Conservation (phyloP, 2,797 vertebrate species). For the Arrhamphus sclerolepis region DNA sequence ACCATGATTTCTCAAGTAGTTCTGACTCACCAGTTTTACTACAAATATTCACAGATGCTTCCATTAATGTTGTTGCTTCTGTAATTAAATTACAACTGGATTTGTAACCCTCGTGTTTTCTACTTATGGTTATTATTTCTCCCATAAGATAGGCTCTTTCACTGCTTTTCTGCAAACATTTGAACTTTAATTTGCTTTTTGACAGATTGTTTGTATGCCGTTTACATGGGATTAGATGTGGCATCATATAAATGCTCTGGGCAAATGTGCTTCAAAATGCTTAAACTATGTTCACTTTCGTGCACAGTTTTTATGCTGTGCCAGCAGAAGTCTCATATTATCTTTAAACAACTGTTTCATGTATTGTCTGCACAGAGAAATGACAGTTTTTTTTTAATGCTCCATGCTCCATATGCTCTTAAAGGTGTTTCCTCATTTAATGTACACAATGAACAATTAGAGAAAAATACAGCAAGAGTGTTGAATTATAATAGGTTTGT, state of each 20-base stretch:
- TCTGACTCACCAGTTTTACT: constrained; percentile 1
- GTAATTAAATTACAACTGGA: background rate
- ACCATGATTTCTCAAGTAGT: background rate
- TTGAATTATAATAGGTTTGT: too few species aligned
- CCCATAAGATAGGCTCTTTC: background rate
- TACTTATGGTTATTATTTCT: constrained; percentile 12
- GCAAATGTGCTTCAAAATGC: constrained; percentile 7
- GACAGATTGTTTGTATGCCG: constrained; percentile 7
- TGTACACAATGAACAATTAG: too few species aligned
- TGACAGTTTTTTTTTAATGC: background rate
- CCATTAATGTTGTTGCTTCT: background rate
- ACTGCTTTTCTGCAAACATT: background rate
- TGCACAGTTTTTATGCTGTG: constrained; percentile 2
- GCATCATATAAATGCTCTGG: background rate
- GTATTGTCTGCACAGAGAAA: too few species aligned
- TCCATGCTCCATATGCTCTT: too few species aligned
- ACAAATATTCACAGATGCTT: background rate
- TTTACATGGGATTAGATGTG: constrained; percentile 1
- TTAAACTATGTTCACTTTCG: constrained; percentile 1
- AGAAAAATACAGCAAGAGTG: too few species aligned
- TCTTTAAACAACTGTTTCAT: background rate
- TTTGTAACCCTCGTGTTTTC: background rate
- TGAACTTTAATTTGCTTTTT: constrained; percentile 18
- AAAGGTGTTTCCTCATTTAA: too few species aligned
- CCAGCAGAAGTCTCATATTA: background rate